Base-by-base conservation (phyloP, 2,888 invertebrate genomes). In the Athalia rosae region DNA sequence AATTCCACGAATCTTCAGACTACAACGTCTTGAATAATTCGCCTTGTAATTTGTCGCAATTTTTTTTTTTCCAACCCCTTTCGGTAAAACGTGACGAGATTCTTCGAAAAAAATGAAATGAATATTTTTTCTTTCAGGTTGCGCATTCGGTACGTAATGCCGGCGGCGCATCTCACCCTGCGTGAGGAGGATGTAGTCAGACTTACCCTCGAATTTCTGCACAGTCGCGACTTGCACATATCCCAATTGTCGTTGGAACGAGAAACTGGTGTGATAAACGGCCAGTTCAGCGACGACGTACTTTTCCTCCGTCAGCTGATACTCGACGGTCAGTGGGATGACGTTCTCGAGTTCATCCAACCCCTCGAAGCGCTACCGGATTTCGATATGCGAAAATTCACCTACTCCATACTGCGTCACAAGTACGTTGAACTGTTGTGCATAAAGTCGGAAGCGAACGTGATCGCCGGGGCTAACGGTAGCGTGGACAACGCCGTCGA, bases 281-380 rank as follows among this genome's bases (percentile, higher is more conserved):
- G 97, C 77, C 94, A 95, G 87, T 98, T 94, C 90, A 97, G 97
- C 11, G 98, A 98, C 90, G 99, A 99, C 90, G 95, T 98, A 58
- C 93, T 99, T 66, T 99, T 99, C 90, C 92, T 99, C 28, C 93
- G 98, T 15, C 98, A 98, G 90, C 93, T 99, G 76, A 98, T 99
- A 83, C 93, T 99, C 76, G 99, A 99, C 90, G 99, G 99, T 15
- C 98, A 98, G 91, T 99, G 99, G 99, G 98, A 99, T 90, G 98
- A 98, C 89, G 98, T 97, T 0, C 91, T 98, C 79, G 98, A 98
- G 89, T 99, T 99, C 90, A 96, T 98, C 79, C 97, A 98, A 91
- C 99, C 99, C 0, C 92, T 99, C 76, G 95, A 96, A 87, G 94
- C 95, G 8, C 90, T 95, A 79, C 95, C 94, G 85, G 93, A 95